Conservation (phyloP, 1,140 invertebrate species). For the Aphelinus atriplicis region DNA sequence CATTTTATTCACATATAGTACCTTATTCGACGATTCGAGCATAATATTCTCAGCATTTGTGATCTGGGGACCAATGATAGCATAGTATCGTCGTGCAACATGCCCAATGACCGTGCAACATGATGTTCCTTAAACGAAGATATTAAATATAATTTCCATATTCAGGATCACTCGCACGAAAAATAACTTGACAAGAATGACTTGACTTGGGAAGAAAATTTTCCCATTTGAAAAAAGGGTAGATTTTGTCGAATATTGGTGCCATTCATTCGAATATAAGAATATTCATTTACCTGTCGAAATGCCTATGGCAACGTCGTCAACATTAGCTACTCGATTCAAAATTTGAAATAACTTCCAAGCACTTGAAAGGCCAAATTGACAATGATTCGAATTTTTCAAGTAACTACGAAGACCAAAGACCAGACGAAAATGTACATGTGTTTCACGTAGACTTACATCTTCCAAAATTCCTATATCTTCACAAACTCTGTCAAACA, state of each 20-base stretch:
- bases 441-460: conserved; percentile 71
- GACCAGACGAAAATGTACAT: conserved; percentile 71
- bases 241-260: too few species aligned
- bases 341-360: conserved; percentile 60
- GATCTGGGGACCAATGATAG: conserved; percentile 73
- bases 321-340: conserved; percentile 60
- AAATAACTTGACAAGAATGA: too few species aligned
- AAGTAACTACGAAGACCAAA: conserved; percentile 66
- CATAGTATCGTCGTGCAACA: conserved; percentile 72
- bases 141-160: not conserved
- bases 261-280: too few species aligned
- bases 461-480: conserved; percentile 69
- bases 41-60: conserved; percentile 63
- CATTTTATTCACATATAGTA: conserved; percentile 19
- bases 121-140: conserved; percentile 54
- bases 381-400: conserved; percentile 27
- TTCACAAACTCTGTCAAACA: conserved; percentile 19
- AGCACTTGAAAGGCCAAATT: conserved; percentile 19
- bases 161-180: too few species aligned
- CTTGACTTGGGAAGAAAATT: too few species aligned
- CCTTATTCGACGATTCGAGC: conserved; percentile 39
- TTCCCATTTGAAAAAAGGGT: too few species aligned
- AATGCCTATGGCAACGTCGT: conserved; percentile 70
- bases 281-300: conserved; percentile 66
- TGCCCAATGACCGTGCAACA: conserved; percentile 79